These are phyloP conservation scores for Acrossocheilus wenchowensis DNA, from an alignment of 2,797 vertebrate species.

Conservation along the genomic window DNA sequence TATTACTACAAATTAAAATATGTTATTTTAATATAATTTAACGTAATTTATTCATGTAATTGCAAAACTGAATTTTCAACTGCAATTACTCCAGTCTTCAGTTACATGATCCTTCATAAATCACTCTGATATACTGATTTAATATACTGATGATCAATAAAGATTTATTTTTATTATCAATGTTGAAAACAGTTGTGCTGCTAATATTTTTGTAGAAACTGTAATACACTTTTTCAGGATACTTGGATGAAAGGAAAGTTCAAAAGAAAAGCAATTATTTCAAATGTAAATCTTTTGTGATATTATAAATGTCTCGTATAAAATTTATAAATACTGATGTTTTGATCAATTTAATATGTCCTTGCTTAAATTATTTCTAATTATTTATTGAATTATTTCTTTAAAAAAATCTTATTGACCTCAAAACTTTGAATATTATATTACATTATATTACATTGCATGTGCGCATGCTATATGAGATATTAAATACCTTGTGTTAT, in stretches of 20 bases:
- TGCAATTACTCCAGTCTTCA: neutral
- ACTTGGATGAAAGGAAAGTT: neutral
- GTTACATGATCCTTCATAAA: neutral
- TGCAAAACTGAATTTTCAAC: neutral
- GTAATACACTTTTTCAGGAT: too few relatives aligned
- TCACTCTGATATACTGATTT: neutral
- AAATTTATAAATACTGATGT: neutral
- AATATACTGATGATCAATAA: neutral
- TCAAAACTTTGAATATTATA: neutral
- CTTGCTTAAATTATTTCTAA: neutral
- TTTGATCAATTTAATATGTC: neutral
- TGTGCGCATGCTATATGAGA: slow-evolving; percentile 3
- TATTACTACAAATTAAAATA: neutral
- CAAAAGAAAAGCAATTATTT: neutral
- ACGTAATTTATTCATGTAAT: neutral
- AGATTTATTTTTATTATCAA: neutral
- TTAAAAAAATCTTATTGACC: neutral
- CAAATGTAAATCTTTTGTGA: neutral
- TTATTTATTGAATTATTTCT: too few relatives aligned
- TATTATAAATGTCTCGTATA: neutral
- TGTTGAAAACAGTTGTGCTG: neutral
- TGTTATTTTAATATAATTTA: neutral
- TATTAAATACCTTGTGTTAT: slow-evolving; percentile 15
- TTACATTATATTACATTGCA: neutral
- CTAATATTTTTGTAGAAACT: neutral